A percentile compares a stretch with the other conserved stretches of the same genome.
phyloP scores from a whole-genome alignment of 2,888 invertebrate genomes.

The Oscheius sp. region DNA sequence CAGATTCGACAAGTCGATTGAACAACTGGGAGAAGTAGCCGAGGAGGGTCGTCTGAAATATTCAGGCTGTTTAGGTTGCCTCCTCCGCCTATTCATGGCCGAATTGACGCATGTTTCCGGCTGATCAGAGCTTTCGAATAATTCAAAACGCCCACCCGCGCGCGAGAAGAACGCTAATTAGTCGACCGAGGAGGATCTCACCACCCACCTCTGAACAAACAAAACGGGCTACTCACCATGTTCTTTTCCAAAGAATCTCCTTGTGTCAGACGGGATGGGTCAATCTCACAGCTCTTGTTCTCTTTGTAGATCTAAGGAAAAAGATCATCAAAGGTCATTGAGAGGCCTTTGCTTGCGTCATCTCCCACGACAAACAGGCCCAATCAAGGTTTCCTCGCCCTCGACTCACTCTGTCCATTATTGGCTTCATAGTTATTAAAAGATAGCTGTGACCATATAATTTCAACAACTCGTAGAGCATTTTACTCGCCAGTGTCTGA shows the following conservation, averaged over 20 bases:
- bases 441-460: conserved; percentile 67
- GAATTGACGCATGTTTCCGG: conserved; percentile 25
- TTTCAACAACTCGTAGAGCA: conserved; percentile 68
- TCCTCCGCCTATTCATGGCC: neutral
- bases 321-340: neutral
- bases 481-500: conserved; percentile 65
- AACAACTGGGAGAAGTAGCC: conserved; percentile 65
- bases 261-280: conserved; percentile 56
- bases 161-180: conserved; percentile 10
- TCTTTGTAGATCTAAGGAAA: conserved; percentile 65
- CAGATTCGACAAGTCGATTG: conserved; percentile 59
- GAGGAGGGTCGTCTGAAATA: conserved; percentile 51
- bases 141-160: conserved; percentile 9
- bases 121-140: conserved; percentile 21
- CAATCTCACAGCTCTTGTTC: conserved; percentile 67
- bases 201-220: no score
- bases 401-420: conserved; percentile 61
- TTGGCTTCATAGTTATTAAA: conserved; percentile 61
- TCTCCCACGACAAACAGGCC: neutral
- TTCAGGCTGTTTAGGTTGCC: neutral
- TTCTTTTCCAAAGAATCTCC: conserved; percentile 54
- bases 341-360: neutral
- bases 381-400: neutral
- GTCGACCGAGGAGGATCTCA: neutral
- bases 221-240: conserved; percentile 39